Conservation (phyloP, 2,888 invertebrate species). For the Machimus atricapillus region DNA sequence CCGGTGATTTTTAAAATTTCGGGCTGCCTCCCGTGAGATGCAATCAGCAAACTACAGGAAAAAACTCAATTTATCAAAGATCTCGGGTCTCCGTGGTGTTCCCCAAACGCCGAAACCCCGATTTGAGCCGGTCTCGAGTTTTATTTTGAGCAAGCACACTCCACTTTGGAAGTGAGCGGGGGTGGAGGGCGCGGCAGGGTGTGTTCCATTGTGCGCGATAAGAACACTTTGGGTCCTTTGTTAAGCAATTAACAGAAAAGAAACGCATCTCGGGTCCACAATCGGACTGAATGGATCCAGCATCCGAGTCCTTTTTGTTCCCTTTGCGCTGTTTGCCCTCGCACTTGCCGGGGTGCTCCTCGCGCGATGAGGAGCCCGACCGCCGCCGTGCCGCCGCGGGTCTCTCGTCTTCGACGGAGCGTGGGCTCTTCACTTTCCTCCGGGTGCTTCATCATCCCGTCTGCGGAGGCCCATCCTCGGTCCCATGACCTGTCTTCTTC, state of each 20-base stretch:
- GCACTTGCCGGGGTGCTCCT: background rate
- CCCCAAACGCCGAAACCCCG: background rate
- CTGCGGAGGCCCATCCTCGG: background rate
- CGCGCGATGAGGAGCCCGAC: background rate
- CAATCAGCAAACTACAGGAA: background rate
- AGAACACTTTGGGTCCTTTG: conserved; percentile 38
- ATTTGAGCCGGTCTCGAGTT: background rate
- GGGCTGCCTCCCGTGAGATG: background rate
- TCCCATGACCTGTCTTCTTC: background rate
- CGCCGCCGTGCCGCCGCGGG: background rate
- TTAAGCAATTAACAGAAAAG: conserved; percentile 40
- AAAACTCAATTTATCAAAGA: background rate
- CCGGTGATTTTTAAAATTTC: background rate
- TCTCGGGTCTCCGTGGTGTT: background rate
- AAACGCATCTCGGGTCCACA: conserved; percentile 15
- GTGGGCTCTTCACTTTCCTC: conserved; percentile 34
- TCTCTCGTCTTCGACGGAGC: conserved; percentile 24
- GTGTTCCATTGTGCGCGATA: conserved; percentile 38
- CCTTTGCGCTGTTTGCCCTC: conserved; percentile 17
- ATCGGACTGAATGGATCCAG: conserved; percentile 14
- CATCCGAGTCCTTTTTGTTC: conserved; percentile 16
- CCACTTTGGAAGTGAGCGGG: background rate
- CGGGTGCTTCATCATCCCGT: conserved; percentile 25
- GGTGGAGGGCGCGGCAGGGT: conserved; percentile 9
- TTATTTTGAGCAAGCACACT: conserved; percentile 9